Base-by-base conservation (phyloP, 2,113 vertebrate species). In the Sturnira hondurensis region DNA sequence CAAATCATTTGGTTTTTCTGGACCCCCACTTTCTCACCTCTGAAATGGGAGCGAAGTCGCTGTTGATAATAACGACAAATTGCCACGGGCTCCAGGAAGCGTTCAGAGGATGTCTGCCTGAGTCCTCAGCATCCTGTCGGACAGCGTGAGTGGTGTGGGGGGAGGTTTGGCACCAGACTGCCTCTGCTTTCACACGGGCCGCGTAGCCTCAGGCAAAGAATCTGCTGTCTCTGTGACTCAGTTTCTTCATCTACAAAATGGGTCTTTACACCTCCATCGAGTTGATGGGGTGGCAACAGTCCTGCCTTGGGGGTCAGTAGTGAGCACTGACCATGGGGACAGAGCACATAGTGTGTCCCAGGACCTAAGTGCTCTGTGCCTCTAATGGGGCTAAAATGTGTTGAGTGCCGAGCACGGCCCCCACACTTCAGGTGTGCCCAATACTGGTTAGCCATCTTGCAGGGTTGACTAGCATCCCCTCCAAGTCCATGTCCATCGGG, bases 371-470 rank as follows among this genome's bases (percentile, higher is more conserved):
- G 24, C 13, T 33, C 50, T 3, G 15, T 17, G 9, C 56, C 26
- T 28, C 3, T 4, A 24, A 7, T 2, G n/a, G 19, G 28, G 63
- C 56, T 31, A 31, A 36, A 15, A 7, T 22, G 41, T 11, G 1
- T 2, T 2, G 11, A 0, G 77, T 1, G 36, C n/a, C n/a, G 24
- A 24, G 86, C 24, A 10, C 2, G 2, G 56, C 16, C 0, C 11
- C 2, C 7, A 11, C 2, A 0, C 12, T 7, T 52, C 52, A 7
- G 41, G 67, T 10, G 36, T 9, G 1, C 38, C 13, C 19, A 1
- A 0, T 2, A 2, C 20, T 5, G 4, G 8, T 9, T 8, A 14
- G 52, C 36, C 26, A 2, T 1, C 3, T n/a, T 15, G 1, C 54
- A 22, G 43, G 54, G 85, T 4, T 47, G 28, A 47, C 4, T 3